Evolutionary conservation across 2,113 vertebrate species (phyloP), one percentile per base, ranked within the genome.

Genomic region (Tinamus guttatus): DNA sequence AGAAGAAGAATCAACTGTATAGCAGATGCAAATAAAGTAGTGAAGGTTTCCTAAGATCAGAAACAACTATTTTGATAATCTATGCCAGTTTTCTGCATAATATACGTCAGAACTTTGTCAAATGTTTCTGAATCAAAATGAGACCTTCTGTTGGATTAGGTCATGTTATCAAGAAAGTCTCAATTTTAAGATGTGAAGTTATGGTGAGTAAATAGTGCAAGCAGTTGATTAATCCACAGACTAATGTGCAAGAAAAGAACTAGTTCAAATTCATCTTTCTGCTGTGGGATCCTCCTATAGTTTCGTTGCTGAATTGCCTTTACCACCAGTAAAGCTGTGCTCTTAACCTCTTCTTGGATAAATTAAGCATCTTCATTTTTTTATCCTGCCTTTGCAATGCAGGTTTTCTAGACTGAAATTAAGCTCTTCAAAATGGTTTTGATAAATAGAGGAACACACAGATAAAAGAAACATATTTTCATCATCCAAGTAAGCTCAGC

Each of bases 11-110:
- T 45, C 25, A 43, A 60, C 27, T 34, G 19, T 60, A 60, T 9
- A 12, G 34, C 14, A 24, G 52, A 17, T 56, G 10, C 43, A 30
- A n/a, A 32, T 65, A 90, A 82, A 67, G 45, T 64, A 87, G 43
- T 87, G 64, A 81, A 68, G 78, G 79, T 79, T 64, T 92, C 65
- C 76, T 82, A 74, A 74, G 93, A 60, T 74, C 51, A 63, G 79
- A 87, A 95, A 40, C 47, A 84, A 65, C 6, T 68, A 15, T 68
- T 87, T 83, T 82, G 86, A 70, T 76, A 51, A 56, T 89, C 52
- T 71, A 81, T 49, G 68, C 62, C 80, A 82, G 64, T 41, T 40
- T 74, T 62, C 86, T 90, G 43, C 56, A 52, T 75, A 87, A 76
- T 49, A 60, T 83, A 80, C 43, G 12, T n/a, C 22, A 17, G 15